These are phyloP conservation scores for Sipunculus nudus DNA, from an alignment of 2,888 invertebrate species.

Conservation along the genomic window DNA sequence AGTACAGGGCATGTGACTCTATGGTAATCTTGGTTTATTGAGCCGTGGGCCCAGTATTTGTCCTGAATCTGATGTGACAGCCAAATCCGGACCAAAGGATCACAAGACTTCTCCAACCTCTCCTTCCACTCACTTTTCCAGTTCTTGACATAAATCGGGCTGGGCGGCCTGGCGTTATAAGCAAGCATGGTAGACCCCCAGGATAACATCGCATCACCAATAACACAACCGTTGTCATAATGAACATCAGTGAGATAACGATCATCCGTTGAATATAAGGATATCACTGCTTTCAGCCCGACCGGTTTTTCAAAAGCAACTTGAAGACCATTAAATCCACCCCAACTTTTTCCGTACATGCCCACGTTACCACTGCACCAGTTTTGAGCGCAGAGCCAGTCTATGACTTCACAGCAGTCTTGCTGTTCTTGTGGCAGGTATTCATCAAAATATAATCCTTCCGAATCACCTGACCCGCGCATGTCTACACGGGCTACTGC, in stretches of 20 bases:
- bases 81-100: constrained; percentile 17
- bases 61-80: constrained; percentile 31
- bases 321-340: constrained; percentile 42
- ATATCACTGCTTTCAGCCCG: constrained; percentile 36
- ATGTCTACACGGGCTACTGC: constrained; percentile 32
- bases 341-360: constrained; percentile 43
- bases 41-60: constrained; percentile 36
- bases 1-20: constrained; percentile 22
- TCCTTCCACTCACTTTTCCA: constrained; percentile 15
- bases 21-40: constrained; percentile 25
- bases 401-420: constrained; percentile 33
- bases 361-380: constrained; percentile 39
- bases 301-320: constrained; percentile 30
- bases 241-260: constrained; percentile 40
- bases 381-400: constrained; percentile 30
- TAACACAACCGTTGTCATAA: constrained; percentile 33
- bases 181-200: constrained; percentile 35
- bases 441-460: constrained; percentile 35
- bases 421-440: constrained; percentile 35
- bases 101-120: constrained; percentile 10
- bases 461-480: constrained; percentile 38
- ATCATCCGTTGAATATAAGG: constrained; percentile 35
- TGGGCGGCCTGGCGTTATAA: constrained; percentile 28
- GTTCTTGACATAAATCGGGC: constrained; percentile 14
- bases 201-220: constrained; percentile 22